Conservation (phyloP, 2,797 vertebrate species). For the Tolypeutes matacus region DNA sequence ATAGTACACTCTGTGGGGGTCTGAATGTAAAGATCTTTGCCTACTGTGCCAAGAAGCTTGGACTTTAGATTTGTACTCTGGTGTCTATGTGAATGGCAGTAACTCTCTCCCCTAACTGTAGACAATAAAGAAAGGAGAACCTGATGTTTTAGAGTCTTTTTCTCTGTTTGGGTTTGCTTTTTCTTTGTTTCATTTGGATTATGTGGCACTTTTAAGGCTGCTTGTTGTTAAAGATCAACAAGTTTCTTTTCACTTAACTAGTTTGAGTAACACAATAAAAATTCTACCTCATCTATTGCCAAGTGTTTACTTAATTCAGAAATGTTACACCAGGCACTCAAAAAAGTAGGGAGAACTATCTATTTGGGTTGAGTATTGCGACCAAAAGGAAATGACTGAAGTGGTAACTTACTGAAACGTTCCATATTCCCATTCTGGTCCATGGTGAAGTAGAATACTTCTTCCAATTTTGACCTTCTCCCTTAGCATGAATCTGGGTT, state of each 20-base stretch:
- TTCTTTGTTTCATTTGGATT: not conserved
- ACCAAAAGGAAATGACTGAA: not conserved
- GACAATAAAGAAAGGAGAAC: not conserved
- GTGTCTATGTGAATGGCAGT: not conserved
- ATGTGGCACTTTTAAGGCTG: not conserved
- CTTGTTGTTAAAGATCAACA: not conserved
- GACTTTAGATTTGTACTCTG: not conserved
- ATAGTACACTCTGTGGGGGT: not conserved
- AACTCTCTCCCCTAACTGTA: not conserved
- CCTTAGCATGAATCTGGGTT: not conserved
- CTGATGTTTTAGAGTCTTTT: not conserved
- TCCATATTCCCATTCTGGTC: not conserved
- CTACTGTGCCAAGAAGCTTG: not conserved
- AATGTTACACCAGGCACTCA: not conserved
- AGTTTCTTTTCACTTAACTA: not conserved
- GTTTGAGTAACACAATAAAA: not conserved
- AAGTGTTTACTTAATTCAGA: not conserved
- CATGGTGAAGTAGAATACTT: not conserved
- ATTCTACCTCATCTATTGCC: not conserved
- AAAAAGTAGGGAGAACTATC: not conserved
- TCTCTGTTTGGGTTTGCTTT: not conserved
- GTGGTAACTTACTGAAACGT: not conserved
- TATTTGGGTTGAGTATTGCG: constrained; percentile 18
- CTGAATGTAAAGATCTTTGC: not conserved
- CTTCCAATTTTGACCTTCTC: not conserved